Percentiles rank a stretch among this genome's conserved stretches.
Conservation (phyloP, 2,888 invertebrate genomes). For the Tanypteryx hageni region DNA sequence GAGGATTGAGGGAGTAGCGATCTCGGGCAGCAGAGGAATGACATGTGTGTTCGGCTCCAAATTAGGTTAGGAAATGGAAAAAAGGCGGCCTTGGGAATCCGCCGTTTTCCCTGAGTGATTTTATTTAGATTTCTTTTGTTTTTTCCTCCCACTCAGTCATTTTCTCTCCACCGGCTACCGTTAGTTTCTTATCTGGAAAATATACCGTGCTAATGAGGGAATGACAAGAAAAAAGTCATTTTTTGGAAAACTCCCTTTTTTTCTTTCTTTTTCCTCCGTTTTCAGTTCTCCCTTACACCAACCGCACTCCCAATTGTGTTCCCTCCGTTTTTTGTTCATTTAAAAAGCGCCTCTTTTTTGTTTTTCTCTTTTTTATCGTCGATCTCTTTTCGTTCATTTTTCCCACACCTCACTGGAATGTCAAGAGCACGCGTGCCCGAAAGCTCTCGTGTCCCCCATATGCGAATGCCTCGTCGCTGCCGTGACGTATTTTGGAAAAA, state of each 20-base stretch:
- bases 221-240: background rate
- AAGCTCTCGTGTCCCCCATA: background rate
- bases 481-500: background rate
- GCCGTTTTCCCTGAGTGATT: background rate
- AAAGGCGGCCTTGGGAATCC: background rate
- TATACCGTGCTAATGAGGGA: background rate
- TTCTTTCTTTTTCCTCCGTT: background rate
- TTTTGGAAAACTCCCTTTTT: background rate
- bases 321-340: background rate
- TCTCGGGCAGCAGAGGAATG: background rate
- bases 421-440: background rate
- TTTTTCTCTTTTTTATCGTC: background rate
- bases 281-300: background rate
- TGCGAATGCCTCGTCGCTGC: background rate
- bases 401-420: background rate
- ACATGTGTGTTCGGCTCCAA: background rate
- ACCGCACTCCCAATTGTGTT: background rate
- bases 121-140: background rate
- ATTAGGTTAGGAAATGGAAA: constrained; percentile 26
- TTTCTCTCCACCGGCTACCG: background rate
- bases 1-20: background rate
- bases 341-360: background rate
- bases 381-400: background rate
- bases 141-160: background rate
- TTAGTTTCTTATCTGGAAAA: background rate